phyloP scores from a whole-genome alignment of 2,888 invertebrate genomes.

The Antitype chi region DNA sequence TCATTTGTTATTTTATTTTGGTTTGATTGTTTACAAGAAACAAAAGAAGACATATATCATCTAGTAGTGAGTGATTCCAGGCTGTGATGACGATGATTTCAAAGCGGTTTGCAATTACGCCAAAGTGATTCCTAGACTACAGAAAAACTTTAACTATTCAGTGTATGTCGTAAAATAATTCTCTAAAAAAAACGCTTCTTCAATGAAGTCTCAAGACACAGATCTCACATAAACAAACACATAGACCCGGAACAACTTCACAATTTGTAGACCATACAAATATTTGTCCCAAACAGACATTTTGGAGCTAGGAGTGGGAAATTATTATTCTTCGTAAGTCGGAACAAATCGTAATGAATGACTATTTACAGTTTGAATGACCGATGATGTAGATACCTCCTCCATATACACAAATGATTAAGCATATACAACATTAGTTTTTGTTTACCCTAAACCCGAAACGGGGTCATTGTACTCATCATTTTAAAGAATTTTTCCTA shows the following conservation, averaged over 20 bases:
- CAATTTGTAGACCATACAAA: conserved; percentile 17
- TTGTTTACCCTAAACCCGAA: too few relatives aligned
- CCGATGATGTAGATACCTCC: too few relatives aligned
- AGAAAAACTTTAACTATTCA: neutral
- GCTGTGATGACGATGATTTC: too few relatives aligned
- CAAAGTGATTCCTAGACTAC: neutral
- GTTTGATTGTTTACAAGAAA: too few relatives aligned
- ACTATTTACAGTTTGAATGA: neutral
- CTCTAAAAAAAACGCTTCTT: neutral
- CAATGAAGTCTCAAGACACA: conserved; percentile 4
- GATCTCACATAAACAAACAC: conserved; percentile 11
- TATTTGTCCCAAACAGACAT: neutral
- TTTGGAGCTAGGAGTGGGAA: neutral
- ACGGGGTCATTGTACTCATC: too few relatives aligned
- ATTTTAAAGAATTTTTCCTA: too few relatives aligned
- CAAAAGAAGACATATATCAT: too few relatives aligned
- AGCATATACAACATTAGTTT: too few relatives aligned
- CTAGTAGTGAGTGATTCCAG: too few relatives aligned
- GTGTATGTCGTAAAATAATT: neutral
- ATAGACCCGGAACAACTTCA: neutral
- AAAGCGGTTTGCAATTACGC: neutral
- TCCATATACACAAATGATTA: too few relatives aligned
- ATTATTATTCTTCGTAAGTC: neutral
- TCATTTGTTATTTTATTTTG: too few relatives aligned
- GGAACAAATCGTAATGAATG: neutral